These are phyloP conservation scores for Dichetophora obliterata DNA, from an alignment of 2,888 invertebrate species.

Conservation along the genomic window DNA sequence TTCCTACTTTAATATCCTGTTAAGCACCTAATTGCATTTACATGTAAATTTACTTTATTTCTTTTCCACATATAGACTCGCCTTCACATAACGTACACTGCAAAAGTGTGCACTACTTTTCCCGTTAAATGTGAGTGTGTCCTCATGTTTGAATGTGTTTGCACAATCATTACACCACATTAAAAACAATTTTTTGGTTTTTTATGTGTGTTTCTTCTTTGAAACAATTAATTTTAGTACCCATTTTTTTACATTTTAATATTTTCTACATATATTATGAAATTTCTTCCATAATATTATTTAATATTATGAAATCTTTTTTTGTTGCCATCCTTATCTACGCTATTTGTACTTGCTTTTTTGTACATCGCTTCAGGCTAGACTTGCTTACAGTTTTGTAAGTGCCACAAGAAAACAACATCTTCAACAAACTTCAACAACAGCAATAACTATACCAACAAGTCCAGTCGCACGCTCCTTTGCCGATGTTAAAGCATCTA, in stretches of 20 bases:
- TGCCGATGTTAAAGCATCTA: constrained; percentile 47
- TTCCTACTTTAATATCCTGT: background rate
- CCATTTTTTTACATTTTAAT: background rate
- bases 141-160: no score
- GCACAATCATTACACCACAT: no score
- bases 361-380: background rate
- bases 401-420: constrained; percentile 22
- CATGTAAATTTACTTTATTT: background rate
- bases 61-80: background rate
- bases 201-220: background rate
- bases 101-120: background rate
- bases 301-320: background rate
- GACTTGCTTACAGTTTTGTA: constrained; percentile 23
- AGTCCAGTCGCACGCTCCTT: constrained; percentile 25
- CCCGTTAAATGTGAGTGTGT: no score
- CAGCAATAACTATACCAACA: background rate
- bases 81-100: background rate
- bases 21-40: background rate
- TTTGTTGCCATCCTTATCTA: background rate
- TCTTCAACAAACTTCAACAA: constrained; percentile 9
- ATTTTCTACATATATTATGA: background rate
- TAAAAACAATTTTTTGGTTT: background rate
- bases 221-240: background rate
- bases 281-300: background rate
- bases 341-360: background rate